Conservation (phyloP, 1,140 invertebrate species). For the Bactericera cockerelli region DNA sequence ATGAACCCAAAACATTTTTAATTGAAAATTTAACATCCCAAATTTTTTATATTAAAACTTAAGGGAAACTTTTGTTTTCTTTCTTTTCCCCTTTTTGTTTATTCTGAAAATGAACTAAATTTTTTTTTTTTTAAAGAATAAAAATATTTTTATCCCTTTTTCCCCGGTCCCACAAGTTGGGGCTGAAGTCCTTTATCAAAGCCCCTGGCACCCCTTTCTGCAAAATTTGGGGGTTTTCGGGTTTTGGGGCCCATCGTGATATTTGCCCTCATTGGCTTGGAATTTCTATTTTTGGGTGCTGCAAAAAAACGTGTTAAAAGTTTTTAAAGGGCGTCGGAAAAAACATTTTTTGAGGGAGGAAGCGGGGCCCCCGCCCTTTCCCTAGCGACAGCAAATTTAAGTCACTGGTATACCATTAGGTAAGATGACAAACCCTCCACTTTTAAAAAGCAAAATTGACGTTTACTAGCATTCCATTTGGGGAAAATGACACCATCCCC, state of each 20-base stretch:
- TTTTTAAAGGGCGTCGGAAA: constrained; percentile 28
- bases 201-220: constrained; percentile 98
- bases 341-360: constrained; percentile 80
- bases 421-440: too few relatives aligned
- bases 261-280: constrained; percentile 99
- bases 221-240: constrained; percentile 99
- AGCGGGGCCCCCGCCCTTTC: constrained; percentile 69
- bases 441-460: too few relatives aligned
- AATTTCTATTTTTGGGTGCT: constrained; percentile 99
- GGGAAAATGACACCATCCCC: too few relatives aligned
- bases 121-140: too few relatives aligned
- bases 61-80: too few relatives aligned
- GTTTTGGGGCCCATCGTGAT: constrained; percentile 99
- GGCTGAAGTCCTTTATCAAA: constrained; percentile 99
- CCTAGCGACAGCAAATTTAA: constrained; percentile 43
- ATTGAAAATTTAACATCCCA: too few relatives aligned
- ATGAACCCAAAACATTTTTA: too few relatives aligned
- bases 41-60: too few relatives aligned
- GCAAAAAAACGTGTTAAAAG: constrained; percentile 95
- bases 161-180: constrained; percentile 74
- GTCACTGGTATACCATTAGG: constrained; percentile 14
- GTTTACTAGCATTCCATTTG: too few relatives aligned
- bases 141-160: too few relatives aligned
- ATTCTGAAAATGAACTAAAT: too few relatives aligned
- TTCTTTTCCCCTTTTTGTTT: too few relatives aligned